Evolutionary conservation across 2,113 vertebrate genomes (phyloP), one percentile per base, ranked within the genome.

Genomic region (Sander vitreus): DNA sequence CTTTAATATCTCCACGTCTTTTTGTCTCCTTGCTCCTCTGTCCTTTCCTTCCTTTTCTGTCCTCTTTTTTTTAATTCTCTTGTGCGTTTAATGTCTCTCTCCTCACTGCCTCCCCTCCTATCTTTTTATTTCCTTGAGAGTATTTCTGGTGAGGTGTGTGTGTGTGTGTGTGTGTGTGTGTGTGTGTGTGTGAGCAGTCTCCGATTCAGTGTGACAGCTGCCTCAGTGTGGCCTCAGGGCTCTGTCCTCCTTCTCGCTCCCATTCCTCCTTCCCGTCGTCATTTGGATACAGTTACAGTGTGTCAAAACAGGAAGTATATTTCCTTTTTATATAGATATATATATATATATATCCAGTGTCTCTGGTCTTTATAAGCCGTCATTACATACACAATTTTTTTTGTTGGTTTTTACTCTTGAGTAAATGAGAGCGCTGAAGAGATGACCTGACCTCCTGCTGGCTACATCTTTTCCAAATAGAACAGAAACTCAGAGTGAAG

Each of bases 121-220:
- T 57, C 33, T 63, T 10, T 76, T 27, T 33, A 58, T 68, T 73
- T 84, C 58, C 67, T 63, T 73, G 45, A 64, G 55, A 67, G 53
- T 33, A 33, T 33, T 33, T 33, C 33, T 33, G 33, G 77, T 43
- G 66, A 6, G 47, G 33, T 63, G 25, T 73, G 68, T 76, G 76
- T 80, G 72, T 39, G 62, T 62, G 47, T 57, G 25, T 73, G 68
- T 76, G 62, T 8, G 30, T 58, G 77, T 23, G 72, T 57, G 81
- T 54, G 62, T 55, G 47, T 57, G 25, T 73, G 68, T 76, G 76
- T 69, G 71, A 51, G 63, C 58, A 16, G 58, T n/a, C 5, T 84
- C 69, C 78, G 65, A 84, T 84, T 76, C 50, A 67, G 55, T 62
- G 73, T 69, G 86, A 86, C 83, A 90, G 86, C 81, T 84, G 74